phyloP scores from a whole-genome alignment of 2,888 invertebrate species.

The Cetonia aurata region DNA sequence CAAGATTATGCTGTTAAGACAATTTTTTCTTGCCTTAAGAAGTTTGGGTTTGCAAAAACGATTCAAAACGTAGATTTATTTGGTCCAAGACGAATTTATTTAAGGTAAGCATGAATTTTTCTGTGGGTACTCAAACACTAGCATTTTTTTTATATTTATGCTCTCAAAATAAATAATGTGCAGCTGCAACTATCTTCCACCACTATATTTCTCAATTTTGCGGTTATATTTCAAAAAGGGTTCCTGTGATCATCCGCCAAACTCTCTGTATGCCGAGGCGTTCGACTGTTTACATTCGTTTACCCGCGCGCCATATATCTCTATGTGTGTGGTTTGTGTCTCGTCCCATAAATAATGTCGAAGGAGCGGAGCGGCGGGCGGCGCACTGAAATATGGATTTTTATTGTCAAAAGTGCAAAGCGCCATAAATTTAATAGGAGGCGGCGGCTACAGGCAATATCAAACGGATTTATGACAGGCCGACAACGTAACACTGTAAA shows the following conservation, averaged over 20 bases:
- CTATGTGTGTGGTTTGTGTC: constrained; percentile 45
- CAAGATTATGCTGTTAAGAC: too few relatives aligned
- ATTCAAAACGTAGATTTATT: too few relatives aligned
- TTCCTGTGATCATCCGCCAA: neutral
- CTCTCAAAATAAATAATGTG: neutral
- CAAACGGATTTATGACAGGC: constrained; percentile 56
- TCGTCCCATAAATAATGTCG: constrained; percentile 56
- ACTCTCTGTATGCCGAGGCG: neutral
- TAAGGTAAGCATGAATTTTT: too few relatives aligned
- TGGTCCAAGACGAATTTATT: too few relatives aligned
- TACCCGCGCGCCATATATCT: neutral
- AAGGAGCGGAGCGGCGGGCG: neutral
- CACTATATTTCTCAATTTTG: neutral
- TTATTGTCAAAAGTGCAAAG: constrained; percentile 60
- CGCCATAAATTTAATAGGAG: constrained; percentile 60
- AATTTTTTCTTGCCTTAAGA: too few relatives aligned
- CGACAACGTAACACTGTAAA: constrained; percentile 26
- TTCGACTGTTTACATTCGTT: constrained; percentile 7
- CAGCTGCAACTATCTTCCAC: neutral
- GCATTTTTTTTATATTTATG: too few relatives aligned
- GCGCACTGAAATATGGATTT: constrained; percentile 59
- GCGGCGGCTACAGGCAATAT: constrained; percentile 57
- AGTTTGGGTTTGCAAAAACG: too few relatives aligned
- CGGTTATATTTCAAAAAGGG: neutral
- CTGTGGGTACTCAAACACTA: too few relatives aligned